Evolutionary conservation across 2,888 invertebrate species (phyloP).

Genomic region (Andrena hattorfiana): DNA sequence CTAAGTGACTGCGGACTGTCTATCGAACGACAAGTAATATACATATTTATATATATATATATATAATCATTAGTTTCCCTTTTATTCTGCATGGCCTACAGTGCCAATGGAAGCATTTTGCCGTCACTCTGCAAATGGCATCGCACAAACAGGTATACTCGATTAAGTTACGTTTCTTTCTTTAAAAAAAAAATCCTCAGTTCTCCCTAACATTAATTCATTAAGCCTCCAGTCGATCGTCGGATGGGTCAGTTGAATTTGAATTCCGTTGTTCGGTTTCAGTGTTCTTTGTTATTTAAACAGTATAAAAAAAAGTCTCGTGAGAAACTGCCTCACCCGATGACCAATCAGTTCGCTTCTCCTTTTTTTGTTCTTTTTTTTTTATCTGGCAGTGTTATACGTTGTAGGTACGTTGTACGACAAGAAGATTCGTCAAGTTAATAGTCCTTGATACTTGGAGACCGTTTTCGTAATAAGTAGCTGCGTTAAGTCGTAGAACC

Average conservation of each 20-base stretch:
- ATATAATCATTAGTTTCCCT: constrained; percentile 69
- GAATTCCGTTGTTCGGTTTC: constrained; percentile 4
- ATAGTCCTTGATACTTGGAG: constrained; percentile 69
- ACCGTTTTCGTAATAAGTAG: constrained; percentile 51
- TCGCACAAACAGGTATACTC: constrained; percentile 63
- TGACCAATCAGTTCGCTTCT: constrained; percentile 30
- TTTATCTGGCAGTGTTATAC: constrained; percentile 77
- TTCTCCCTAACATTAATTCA: constrained; percentile 46
- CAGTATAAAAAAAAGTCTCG: constrained; percentile 18
- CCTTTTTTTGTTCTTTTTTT: constrained; percentile 30
- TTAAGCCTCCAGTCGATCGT: constrained; percentile 54
- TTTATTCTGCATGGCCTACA: constrained; percentile 75
- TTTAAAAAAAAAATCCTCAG: constrained; percentile 55
- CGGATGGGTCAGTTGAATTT: constrained; percentile 50
- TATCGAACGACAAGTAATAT: constrained; percentile 76
- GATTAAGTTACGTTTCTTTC: constrained; percentile 48
- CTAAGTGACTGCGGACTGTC: constrained; percentile 71
- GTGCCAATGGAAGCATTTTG: constrained; percentile 81
- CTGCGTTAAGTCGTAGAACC: constrained; percentile 65
- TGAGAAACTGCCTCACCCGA: constrained; percentile 53
- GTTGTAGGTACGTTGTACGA: constrained; percentile 72
- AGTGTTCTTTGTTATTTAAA: not conserved
- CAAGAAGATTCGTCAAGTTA: constrained; percentile 68
- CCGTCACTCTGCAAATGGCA: constrained; percentile 71
- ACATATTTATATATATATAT: constrained; percentile 71